Evolutionary conservation across 2,888 invertebrate genomes (phyloP), one percentile per base, ranked within the genome.

Genomic region (Drosophila vallismaia): DNA sequence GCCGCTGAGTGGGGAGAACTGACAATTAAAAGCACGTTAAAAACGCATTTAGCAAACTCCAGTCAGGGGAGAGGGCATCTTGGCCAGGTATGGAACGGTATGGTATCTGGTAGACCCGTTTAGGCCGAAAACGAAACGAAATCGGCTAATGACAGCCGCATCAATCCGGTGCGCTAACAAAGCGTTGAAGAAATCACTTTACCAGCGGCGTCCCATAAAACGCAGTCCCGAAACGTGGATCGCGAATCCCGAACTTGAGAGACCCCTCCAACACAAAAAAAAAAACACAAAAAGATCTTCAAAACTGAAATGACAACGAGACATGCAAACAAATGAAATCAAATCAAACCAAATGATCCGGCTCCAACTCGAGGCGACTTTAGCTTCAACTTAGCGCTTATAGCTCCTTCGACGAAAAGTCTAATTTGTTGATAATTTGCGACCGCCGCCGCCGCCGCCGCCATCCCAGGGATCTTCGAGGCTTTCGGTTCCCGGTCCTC

Each of bases 161-260:
- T 89, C 80, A 89, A 89, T 89, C 84, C 89, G 82, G 71, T 78
- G 86, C 82, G 87, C 81, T 89, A 90, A 90, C 89, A 88, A 89
- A 88, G 89, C 89, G 89, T 90, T 89, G 89, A 88, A 88, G 89
- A 90, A 89, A 90, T 90, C 90, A 89, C 89, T 89, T 89, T 90
- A 89, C 89, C 88, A 89, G 88, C 89, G 90, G 88, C 89, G 89
- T 77, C 89, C 66, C 62, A 70, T 50, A 70, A 67, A 72, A 73
- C 67, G 50, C 48, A 42, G 29, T 24, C 46, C 45, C 50, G 63
- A 70, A 70, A 63, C 33, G 31, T n/a, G 42, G 4, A 14, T 42
- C 42, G 19, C 14, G 42, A 44, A 24, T 19, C 44, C 44, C 24
- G 24, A 44, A 24, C 44, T 19, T 9, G 19, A 44, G 5, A 19